These are phyloP conservation scores for Struthio camelus DNA, from an alignment of 2,113 vertebrate species.

Conservation along the genomic window DNA sequence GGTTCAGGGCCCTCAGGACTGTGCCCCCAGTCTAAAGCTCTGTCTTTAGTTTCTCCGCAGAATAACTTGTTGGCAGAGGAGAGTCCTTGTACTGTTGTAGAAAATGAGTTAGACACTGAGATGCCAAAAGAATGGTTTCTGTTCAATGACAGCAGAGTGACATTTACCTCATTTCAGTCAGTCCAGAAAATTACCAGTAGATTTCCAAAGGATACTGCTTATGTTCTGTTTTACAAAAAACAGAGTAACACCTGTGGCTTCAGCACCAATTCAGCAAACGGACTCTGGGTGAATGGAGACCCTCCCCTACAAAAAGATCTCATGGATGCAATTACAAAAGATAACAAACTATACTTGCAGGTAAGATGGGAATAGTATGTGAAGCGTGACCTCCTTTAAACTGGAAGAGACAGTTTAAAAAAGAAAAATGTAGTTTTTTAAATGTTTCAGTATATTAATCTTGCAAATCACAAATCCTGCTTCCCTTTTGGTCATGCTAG, in stretches of 20 bases:
- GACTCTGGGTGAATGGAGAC: conserved; percentile 85
- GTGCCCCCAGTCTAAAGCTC: conserved; percentile 68
- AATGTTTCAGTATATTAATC: neutral
- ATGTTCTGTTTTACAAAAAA: conserved; percentile 96
- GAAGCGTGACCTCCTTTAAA: neutral
- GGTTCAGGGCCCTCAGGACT: conserved; percentile 75
- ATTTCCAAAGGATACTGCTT: conserved; percentile 98
- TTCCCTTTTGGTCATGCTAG: neutral
- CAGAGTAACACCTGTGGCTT: conserved; percentile 77
- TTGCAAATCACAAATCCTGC: neutral
- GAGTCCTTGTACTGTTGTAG: conserved; percentile 56
- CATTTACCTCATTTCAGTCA: conserved; percentile 95
- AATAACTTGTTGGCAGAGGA: conserved; percentile 65
- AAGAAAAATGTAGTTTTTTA: neutral
- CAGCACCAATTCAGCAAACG: conserved; percentile 68
- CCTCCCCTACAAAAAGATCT: conserved; percentile 97
- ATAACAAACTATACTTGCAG: conserved; percentile 98
- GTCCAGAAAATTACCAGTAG: conserved; percentile 95
- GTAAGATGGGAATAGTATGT: conserved; percentile 70
- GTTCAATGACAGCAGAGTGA: conserved; percentile 98
- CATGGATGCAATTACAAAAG: conserved; percentile 97
- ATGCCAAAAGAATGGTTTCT: conserved; percentile 91
- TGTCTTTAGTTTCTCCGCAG: conserved; percentile 70
- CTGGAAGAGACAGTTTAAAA: neutral
- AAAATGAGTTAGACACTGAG: conserved; percentile 76